A percentile compares a stretch with the other conserved stretches of the same genome.
phyloP scores from a whole-genome alignment of 2,888 invertebrate species.

The Drosophila maculinotata region DNA sequence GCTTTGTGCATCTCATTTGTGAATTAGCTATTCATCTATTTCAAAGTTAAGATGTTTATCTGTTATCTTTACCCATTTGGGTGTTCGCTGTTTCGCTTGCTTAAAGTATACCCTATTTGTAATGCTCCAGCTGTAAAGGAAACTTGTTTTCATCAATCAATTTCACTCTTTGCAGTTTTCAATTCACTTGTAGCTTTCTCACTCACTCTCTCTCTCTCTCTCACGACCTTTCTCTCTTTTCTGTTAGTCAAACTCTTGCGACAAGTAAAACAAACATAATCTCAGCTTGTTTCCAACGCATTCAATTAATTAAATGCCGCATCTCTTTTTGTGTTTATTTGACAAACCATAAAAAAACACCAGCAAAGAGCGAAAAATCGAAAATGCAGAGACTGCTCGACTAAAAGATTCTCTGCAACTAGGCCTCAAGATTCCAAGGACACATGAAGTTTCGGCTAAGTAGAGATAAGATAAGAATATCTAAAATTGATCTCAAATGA shows the following conservation, averaged over 20 bases:
- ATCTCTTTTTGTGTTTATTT: conserved; percentile 42
- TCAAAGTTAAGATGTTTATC: conserved; percentile 34
- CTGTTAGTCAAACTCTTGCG: conserved; percentile 10
- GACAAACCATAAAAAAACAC: conserved; percentile 42
- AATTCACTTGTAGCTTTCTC: not conserved
- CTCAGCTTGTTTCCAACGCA: conserved; percentile 66
- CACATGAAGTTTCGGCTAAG: no score
- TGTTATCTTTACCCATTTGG: conserved; percentile 22
- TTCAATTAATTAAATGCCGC: conserved; percentile 73
- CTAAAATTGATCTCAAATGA: not conserved
- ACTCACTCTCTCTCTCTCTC: not conserved
- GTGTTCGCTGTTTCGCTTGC: not conserved
- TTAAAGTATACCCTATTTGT: conserved; percentile 19
- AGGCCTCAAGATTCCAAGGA: no score
- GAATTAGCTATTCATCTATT: conserved; percentile 38
- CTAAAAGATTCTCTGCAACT: not conserved
- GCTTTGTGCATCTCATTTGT: conserved; percentile 44
- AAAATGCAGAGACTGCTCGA: not conserved
- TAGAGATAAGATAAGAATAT: no score
- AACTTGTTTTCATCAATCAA: conserved; percentile 16
- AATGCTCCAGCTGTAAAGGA: conserved; percentile 8
- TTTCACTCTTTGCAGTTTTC: conserved; percentile 3
- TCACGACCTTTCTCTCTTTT: not conserved
- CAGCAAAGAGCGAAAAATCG: conserved; percentile 3
- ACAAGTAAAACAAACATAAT: conserved; percentile 57